These are phyloP conservation scores for Leptodactylus fallax DNA, from an alignment of 2,797 vertebrate species.

Conservation along the genomic window DNA sequence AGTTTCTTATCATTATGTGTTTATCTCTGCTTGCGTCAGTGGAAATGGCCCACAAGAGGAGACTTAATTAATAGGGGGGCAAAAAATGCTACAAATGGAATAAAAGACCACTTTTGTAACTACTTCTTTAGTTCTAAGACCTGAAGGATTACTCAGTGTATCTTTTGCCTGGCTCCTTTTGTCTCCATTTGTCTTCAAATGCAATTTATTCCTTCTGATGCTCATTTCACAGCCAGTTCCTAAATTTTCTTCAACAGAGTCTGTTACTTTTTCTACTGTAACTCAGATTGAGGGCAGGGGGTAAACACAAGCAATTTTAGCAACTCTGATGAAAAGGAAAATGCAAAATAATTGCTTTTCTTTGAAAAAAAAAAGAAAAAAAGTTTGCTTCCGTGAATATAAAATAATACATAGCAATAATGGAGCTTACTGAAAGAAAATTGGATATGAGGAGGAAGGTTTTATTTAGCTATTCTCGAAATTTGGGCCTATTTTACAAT, in stretches of 20 bases:
- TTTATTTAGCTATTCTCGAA: not conserved
- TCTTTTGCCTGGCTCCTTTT: not conserved
- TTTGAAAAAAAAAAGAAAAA: slow-evolving; percentile 1
- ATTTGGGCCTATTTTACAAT: not conserved
- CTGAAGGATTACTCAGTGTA: not conserved
- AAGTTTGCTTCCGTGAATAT: slow-evolving; percentile 15
- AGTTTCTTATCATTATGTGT: not conserved
- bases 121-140: not conserved
- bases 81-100: not conserved
- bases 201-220: slow-evolving; percentile 49
- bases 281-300: slow-evolving; percentile 53
- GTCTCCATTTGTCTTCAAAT: slow-evolving; percentile 33
- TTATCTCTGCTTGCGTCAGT: not conserved
- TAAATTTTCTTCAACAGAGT: slow-evolving; percentile 39
- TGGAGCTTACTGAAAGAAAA: slow-evolving; percentile 2
- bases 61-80: not conserved
- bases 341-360: slow-evolving; percentile 44
- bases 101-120: not conserved
- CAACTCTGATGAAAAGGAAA: slow-evolving; percentile 45
- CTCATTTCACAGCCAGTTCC: slow-evolving; percentile 46
- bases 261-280: slow-evolving; percentile 45
- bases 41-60: slow-evolving; percentile 10
- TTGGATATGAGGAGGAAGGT: not conserved
- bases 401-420: slow-evolving; percentile 2
- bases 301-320: slow-evolving; percentile 58